phyloP scores from a whole-genome alignment of 2,113 vertebrate species.

The Anthoscopus minutus region DNA sequence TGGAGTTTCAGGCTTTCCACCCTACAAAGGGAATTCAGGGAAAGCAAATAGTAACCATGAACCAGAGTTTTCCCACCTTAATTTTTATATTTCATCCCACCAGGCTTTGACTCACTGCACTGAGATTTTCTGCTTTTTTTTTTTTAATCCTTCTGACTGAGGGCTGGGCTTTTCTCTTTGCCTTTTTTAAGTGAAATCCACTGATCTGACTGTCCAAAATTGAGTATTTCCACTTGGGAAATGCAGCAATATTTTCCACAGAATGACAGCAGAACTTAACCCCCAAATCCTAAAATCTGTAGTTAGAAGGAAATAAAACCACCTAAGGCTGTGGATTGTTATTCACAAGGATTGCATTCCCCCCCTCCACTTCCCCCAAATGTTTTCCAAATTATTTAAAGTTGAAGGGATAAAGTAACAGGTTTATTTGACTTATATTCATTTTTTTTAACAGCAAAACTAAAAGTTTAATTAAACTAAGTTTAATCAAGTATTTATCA shows the following conservation, averaged over 20 bases:
- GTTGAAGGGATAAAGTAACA: not conserved
- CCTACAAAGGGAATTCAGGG: not conserved
- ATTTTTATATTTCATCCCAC: not conserved
- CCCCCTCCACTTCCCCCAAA: fast-evolving
- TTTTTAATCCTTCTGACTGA: not conserved
- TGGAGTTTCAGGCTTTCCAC: not conserved
- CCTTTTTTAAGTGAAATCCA: not conserved
- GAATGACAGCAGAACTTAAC: not conserved
- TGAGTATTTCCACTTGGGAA: not conserved
- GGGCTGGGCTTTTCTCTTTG: not conserved
- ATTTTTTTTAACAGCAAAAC: not conserved
- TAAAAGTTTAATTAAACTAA: not conserved
- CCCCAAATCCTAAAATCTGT: not conserved
- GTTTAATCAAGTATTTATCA: not conserved
- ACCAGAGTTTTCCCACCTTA: not conserved
- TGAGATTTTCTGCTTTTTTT: not conserved
- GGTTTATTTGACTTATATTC: not conserved
- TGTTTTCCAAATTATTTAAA: not conserved
- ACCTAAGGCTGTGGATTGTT: not conserved
- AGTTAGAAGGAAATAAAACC: not conserved
- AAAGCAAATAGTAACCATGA: not conserved
- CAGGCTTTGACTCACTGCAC: not conserved
- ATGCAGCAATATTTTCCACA: not conserved
- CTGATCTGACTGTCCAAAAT: not conserved
- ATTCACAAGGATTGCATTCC: not conserved